A percentile compares a stretch with the other conserved stretches of the same genome.
phyloP scores from a whole-genome alignment of 1,140 invertebrate genomes.

The Scaptomyza graminum region DNA sequence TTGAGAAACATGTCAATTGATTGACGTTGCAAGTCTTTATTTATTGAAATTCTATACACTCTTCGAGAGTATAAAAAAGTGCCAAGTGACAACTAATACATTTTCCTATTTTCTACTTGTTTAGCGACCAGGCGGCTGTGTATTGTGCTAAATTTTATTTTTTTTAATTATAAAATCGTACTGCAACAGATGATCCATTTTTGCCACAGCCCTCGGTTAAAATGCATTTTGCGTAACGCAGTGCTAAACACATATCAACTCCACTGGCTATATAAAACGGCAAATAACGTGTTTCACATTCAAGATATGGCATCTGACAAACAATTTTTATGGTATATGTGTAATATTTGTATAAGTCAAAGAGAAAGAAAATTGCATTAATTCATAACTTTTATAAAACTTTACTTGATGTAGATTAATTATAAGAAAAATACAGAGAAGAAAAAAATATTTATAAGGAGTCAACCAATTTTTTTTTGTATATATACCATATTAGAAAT shows the following conservation, averaged over 20 bases:
- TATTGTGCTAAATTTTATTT: slow-evolving; percentile 29
- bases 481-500: no score
- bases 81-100: background rate
- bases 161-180: slow-evolving; percentile 85
- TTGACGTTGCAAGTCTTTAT: no score
- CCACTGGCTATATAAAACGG: slow-evolving; percentile 77
- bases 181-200: slow-evolving; percentile 95
- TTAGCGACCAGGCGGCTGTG: slow-evolving; percentile 10
- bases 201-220: slow-evolving; percentile 97
- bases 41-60: background rate
- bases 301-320: slow-evolving; percentile 65
- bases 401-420: slow-evolving; percentile 13
- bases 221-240: slow-evolving; percentile 87
- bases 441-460: background rate
- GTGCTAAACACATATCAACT: slow-evolving; percentile 71
- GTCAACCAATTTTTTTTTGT: no score
- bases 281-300: slow-evolving; percentile 68
- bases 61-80: slow-evolving; percentile 10
- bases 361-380: slow-evolving; percentile 38
- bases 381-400: slow-evolving; percentile 26
- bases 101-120: background rate
- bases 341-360: slow-evolving; percentile 25
- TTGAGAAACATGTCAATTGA: no score
- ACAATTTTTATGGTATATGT: slow-evolving; percentile 22
- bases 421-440: background rate